These are phyloP conservation scores for Micoletzkya japonica DNA, from an alignment of 2,888 invertebrate genomes.

Conservation along the genomic window DNA sequence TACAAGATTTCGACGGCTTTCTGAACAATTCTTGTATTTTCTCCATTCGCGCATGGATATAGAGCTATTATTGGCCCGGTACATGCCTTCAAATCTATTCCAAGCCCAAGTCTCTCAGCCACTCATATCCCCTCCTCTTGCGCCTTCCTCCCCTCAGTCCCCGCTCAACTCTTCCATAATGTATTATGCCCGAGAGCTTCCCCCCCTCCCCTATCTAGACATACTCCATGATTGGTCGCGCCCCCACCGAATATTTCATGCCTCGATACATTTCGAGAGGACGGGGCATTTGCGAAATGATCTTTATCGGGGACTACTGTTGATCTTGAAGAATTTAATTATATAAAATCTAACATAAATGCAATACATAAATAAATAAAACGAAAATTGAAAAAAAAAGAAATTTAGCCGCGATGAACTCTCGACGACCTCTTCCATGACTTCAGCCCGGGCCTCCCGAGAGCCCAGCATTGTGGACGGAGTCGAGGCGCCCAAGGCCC, in stretches of 20 bases:
- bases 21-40: neutral
- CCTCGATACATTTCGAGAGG: no score
- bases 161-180: no score
- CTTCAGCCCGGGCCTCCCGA: slow-evolving; percentile 20
- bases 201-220: no score
- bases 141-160: neutral
- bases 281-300: no score
- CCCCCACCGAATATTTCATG: no score
- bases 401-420: slow-evolving; percentile 34
- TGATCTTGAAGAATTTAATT: no score
- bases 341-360: no score
- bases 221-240: no score
- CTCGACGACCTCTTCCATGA: slow-evolving; percentile 29
- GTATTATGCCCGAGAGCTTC: no score
- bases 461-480: slow-evolving; percentile 31
- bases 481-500: neutral
- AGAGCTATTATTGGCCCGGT: neutral
- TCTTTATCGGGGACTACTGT: no score
- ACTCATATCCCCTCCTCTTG: neutral
- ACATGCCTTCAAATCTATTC: neutral
- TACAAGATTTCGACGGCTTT: neutral
- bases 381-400: no score
- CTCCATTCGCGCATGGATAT: neutral
- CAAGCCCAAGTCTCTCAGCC: neutral
- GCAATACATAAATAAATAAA: no score